Base-by-base conservation (phyloP, 2,113 vertebrate species). In the Leptodactylus fuscus region DNA sequence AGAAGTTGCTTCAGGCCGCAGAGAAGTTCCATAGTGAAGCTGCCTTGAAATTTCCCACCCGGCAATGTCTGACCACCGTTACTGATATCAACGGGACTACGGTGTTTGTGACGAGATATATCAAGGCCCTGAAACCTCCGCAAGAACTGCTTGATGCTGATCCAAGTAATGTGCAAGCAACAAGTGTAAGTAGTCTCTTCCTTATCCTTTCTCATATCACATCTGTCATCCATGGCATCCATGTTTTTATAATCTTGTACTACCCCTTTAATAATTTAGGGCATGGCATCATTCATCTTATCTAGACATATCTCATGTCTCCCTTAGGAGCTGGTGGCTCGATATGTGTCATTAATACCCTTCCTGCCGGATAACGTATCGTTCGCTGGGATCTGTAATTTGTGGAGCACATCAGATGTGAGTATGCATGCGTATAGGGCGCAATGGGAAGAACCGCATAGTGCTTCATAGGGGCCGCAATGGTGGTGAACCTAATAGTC, bases 371-470 rank as follows among this genome's bases (percentile, higher is more conserved):
- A 99, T 83, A 94, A 91, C 0, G 94, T 98, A 20, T 97, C 96
- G 0, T 98, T 99, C 81, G 93, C 95, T 29, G 95, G 95, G 0
- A 82, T 94, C 83, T 99, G 98, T 91, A 96, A 98, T 88, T 91
- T 99, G 24, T 99, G 98, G 98, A 97, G 95, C 88, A 98, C 97
- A 3, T 98, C 96, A 7, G 97, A 98, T 15, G 98, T 99, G 90
- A 97, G 96, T 92, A 81, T 20, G n/a, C 22, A 27, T 2, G 1
- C n/a, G n/a, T n/a, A n/a, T n/a, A n/a, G n/a, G n/a, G n/a, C n/a
- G n/a, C n/a, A n/a, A n/a, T n/a, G n/a, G n/a, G n/a, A n/a, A n/a
- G n/a, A n/a, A n/a, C n/a, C n/a, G n/a, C n/a, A n/a, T n/a, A n/a
- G n/a, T n/a, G n/a, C n/a, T n/a, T n/a, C n/a, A n/a, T n/a, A n/a